Percentiles rank a stretch among this genome's conserved stretches.
Conservation (phyloP, 2,797 vertebrate species). For the Lepilemur septentrionalis region DNA sequence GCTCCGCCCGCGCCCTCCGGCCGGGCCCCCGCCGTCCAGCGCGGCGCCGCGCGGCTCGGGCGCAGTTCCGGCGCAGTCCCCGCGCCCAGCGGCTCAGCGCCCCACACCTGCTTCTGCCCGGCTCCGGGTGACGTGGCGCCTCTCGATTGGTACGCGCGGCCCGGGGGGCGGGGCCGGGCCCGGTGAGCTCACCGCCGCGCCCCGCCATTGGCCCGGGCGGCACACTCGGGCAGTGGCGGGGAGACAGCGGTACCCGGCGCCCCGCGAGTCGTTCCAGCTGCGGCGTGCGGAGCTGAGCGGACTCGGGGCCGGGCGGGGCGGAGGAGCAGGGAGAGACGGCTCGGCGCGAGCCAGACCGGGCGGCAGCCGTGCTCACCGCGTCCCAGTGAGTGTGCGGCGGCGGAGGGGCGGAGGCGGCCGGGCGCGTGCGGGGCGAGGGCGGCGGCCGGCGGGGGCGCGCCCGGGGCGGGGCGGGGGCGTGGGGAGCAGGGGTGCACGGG, state of each 20-base stretch:
- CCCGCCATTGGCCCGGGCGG: constrained; percentile 55
- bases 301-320: constrained; percentile 41
- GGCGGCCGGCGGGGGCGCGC: constrained; percentile 43
- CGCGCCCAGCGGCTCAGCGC: constrained; percentile 67
- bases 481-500: not conserved
- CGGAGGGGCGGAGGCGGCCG: not conserved
- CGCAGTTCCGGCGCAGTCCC: constrained; percentile 80
- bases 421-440: constrained; percentile 42
- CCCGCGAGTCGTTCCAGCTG: constrained; percentile 64
- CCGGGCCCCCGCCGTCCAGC: constrained; percentile 52
- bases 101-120: constrained; percentile 79
- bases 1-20: constrained; percentile 38
- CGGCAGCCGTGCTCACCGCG: not conserved
- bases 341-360: not conserved
- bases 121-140: constrained; percentile 56
- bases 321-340: not conserved
- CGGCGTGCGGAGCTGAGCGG: constrained; percentile 65
- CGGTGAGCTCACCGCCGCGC: constrained; percentile 79
- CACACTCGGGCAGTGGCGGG: constrained; percentile 77
- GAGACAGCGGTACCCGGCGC: constrained; percentile 76
- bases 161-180: not conserved
- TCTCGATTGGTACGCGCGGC: not conserved
- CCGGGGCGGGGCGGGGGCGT: constrained; percentile 21
- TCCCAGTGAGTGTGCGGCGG: constrained; percentile 55
- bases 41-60: constrained; percentile 59